phyloP scores from a whole-genome alignment of 2,113 vertebrate genomes.

The Antechinus flavipes region DNA sequence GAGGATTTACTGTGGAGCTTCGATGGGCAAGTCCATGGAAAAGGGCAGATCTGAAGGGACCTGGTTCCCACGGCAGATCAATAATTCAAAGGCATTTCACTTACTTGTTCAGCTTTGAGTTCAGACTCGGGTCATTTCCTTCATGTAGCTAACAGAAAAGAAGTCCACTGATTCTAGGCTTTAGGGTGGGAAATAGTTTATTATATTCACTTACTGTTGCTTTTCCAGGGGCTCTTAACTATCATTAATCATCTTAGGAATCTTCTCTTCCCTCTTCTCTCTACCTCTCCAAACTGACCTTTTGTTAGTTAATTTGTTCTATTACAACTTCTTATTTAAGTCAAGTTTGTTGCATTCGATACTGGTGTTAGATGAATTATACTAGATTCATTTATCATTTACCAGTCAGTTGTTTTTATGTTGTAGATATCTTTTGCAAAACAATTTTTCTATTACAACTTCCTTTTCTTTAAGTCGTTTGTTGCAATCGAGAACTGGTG shows the following conservation, averaged over 20 bases:
- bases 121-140: slow-evolving; percentile 74
- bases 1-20: not conserved
- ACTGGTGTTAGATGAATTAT: not conserved
- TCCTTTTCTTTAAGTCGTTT: not conserved
- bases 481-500: not conserved
- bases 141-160: slow-evolving; percentile 36
- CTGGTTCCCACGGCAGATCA: slow-evolving; percentile 72
- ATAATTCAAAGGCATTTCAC: slow-evolving; percentile 55
- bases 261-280: not conserved
- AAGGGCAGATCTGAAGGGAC: slow-evolving; percentile 63
- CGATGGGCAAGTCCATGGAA: slow-evolving; percentile 45
- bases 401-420: not conserved
- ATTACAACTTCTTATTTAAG: slow-evolving; percentile 14
- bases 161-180: not conserved
- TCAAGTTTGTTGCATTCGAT: not conserved
- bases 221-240: not conserved
- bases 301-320: not conserved
- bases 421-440: not conserved
- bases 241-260: not conserved
- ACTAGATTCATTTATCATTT: not conserved
- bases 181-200: not conserved
- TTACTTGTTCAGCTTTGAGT: slow-evolving; percentile 48
- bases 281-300: not conserved
- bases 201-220: not conserved
- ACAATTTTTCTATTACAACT: not conserved